These are phyloP conservation scores for Geranospiza caerulescens DNA, from an alignment of 2,797 vertebrate species.

Conservation along the genomic window DNA sequence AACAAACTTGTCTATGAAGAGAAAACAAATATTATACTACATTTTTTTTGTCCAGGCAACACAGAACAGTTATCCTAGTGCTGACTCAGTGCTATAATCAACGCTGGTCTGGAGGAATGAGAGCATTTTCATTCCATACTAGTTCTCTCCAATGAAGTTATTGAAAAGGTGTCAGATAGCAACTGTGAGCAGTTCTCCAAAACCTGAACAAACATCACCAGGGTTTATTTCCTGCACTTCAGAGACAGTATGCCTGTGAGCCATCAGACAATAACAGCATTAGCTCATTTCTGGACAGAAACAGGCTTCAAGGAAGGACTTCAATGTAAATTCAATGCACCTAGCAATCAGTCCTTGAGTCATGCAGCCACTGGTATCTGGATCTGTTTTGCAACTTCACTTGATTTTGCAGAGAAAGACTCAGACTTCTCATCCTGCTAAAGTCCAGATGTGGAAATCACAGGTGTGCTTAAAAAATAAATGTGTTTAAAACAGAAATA, in stretches of 20 bases:
- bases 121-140: not conserved
- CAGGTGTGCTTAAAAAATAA: constrained; percentile 13
- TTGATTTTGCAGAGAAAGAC: constrained; percentile 5
- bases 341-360: not conserved
- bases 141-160: not conserved
- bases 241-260: not conserved
- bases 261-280: not conserved
- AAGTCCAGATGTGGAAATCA: constrained; percentile 16
- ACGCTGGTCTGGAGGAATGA: not conserved
- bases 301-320: not conserved
- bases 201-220: not conserved
- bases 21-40: not conserved
- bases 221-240: not conserved
- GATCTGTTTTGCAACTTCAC: constrained; percentile 22
- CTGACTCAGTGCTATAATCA: not conserved
- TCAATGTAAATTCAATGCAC: not conserved
- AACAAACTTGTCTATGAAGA: not conserved
- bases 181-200: not conserved
- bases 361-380: constrained; percentile 16
- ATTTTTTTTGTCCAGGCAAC: not conserved
- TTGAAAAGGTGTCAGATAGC: constrained; percentile 1
- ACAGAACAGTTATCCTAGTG: not conserved
- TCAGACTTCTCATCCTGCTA: not conserved
- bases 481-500: constrained; percentile 21
- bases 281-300: constrained; percentile 32